Percentiles rank a stretch among this genome's conserved stretches.
Conservation (phyloP, 2,113 vertebrate species). For the Rhodinocichla rosea region DNA sequence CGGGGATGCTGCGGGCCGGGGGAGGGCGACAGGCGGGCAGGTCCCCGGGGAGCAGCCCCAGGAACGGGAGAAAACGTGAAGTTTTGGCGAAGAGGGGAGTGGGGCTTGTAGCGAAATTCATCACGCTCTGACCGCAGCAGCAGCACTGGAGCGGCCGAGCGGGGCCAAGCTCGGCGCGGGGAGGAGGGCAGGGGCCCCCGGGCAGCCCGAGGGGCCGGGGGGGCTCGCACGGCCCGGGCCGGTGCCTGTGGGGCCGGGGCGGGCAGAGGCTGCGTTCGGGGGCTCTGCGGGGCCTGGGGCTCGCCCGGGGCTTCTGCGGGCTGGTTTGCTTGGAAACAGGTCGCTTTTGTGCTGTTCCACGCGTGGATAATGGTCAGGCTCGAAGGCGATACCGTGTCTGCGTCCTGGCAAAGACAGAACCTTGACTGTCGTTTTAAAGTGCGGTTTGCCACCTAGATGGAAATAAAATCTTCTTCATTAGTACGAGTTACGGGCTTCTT, state of each 20-base stretch:
- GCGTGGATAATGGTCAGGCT: rapidly evolving
- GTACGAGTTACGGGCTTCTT: background rate
- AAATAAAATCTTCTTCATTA: background rate
- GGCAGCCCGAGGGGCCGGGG: background rate
- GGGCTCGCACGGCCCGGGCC: background rate
- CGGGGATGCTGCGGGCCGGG: background rate
- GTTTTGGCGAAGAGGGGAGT: background rate
- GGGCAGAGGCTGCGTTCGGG: background rate
- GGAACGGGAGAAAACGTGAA: background rate
- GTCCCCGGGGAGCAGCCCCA: background rate
- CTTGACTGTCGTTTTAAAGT: background rate
- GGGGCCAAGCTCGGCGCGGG: background rate
- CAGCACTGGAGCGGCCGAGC: background rate
- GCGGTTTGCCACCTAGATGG: background rate
- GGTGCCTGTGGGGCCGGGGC: background rate
- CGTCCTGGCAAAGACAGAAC: background rate
- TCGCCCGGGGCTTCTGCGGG: background rate
- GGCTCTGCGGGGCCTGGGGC: background rate
- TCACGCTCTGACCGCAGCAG: background rate
- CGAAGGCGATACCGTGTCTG: rapidly evolving
- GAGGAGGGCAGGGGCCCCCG: background rate
- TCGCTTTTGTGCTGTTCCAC: background rate
- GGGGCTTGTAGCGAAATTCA: background rate
- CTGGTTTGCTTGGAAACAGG: background rate
- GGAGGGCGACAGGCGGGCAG: background rate